These are phyloP conservation scores for Orientallactaga bullata DNA, from an alignment of 2,113 vertebrate species.

Conservation along the genomic window DNA sequence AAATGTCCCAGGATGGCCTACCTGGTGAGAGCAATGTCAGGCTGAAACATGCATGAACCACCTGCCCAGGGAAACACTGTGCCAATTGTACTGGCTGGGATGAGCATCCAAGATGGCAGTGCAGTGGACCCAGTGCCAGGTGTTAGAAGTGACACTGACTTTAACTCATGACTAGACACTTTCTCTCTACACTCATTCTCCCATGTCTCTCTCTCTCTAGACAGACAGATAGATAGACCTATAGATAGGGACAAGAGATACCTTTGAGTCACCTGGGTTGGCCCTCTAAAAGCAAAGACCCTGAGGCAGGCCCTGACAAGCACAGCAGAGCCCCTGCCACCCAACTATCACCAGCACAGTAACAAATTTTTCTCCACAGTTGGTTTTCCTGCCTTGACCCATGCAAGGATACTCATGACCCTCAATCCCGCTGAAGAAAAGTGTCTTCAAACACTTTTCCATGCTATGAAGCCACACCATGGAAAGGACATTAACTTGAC, in stretches of 20 bases:
- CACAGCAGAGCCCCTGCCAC: not conserved
- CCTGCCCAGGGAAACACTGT: too few species aligned
- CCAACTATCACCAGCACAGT: too few species aligned
- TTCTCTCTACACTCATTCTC: not conserved
- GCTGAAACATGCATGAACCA: not conserved
- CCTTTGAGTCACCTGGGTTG: too few species aligned
- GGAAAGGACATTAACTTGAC: too few species aligned
- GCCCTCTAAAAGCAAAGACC: not conserved
- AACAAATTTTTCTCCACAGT: not conserved
- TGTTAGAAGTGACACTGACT: rapidly evolving
- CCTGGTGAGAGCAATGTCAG: too few species aligned
- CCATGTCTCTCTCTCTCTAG: too few species aligned
- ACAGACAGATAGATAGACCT: too few species aligned
- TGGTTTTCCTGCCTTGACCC: not conserved
- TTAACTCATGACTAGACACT: rapidly evolving
- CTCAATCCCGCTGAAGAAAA: rapidly evolving
- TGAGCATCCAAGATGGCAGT: not conserved
- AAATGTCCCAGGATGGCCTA: not conserved
- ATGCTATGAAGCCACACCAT: rapidly evolving
- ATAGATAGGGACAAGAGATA: not conserved
- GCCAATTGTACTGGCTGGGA: too few species aligned
- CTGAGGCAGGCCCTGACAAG: too few species aligned
- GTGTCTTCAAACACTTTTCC: too few species aligned
- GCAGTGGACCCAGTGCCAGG: not conserved
- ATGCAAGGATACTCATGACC: rapidly evolving